Evolutionary conservation across 1,140 invertebrate species (phyloP).

Genomic region (Trissolcus basalis): DNA sequence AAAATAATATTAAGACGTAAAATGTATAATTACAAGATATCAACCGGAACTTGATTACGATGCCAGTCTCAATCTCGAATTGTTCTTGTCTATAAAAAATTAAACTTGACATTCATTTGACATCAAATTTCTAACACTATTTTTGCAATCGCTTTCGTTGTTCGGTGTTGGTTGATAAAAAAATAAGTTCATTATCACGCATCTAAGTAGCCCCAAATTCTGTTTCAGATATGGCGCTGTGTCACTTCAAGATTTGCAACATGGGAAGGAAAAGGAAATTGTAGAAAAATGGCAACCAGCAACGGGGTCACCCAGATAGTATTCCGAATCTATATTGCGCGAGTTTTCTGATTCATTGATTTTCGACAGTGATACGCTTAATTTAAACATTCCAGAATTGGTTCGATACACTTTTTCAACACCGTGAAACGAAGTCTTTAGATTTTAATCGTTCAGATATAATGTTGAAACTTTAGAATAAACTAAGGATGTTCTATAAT

Average conservation of each 20-base stretch:
- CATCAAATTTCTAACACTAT: too few species aligned
- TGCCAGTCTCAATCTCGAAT: too few species aligned
- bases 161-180: slow-evolving; percentile 6
- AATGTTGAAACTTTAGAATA: too few species aligned
- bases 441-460: too few species aligned
- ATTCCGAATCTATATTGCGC: slow-evolving; percentile 29
- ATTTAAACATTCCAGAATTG: background rate
- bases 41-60: too few species aligned
- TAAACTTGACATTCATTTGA: too few species aligned
- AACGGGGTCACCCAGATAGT: slow-evolving; percentile 3
- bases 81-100: too few species aligned
- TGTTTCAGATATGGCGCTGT: slow-evolving; percentile 79
- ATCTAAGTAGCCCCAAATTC: slow-evolving; percentile 30
- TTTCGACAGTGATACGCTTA: background rate
- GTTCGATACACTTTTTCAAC: background rate
- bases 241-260: slow-evolving; percentile 81
- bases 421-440: too few species aligned
- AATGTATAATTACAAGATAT: too few species aligned
- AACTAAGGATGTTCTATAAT: too few species aligned
- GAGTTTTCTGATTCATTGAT: background rate
- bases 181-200: background rate
- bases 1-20: background rate
- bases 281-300: slow-evolving; percentile 26
- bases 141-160: slow-evolving; percentile 23
- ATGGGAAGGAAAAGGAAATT: slow-evolving; percentile 78